Conservation (phyloP, 2,113 vertebrate species). For the Hiodon alosoides region DNA sequence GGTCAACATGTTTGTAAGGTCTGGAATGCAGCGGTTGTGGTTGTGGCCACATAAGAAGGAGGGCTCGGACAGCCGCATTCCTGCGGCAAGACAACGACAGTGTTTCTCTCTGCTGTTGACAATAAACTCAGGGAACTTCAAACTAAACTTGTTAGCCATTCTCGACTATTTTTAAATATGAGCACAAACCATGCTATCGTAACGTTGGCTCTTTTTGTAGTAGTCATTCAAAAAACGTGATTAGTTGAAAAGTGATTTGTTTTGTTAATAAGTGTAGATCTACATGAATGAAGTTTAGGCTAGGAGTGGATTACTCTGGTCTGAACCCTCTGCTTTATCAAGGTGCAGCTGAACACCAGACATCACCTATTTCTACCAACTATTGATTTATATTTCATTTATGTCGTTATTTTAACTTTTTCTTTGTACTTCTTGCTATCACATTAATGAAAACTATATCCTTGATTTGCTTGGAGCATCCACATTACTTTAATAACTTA, state of each 20-base stretch:
- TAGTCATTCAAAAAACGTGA: conserved; percentile 26
- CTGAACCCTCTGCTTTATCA: no score
- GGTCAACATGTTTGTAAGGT: conserved; percentile 69
- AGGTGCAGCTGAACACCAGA: no score
- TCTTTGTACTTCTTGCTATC: no score
- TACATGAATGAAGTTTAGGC: background rate
- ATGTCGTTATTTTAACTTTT: no score
- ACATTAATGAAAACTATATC: no score
- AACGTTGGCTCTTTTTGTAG: conserved; percentile 27
- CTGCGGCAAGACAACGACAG: conserved; percentile 61
- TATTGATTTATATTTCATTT: no score
- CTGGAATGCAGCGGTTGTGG: conserved; percentile 64
- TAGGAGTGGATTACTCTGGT: no score
- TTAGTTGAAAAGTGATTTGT: conserved; percentile 24
- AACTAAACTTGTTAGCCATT: conserved; percentile 31
- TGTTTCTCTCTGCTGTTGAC: conserved; percentile 48
- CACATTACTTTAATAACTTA: no score
- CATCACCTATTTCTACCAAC: no score
- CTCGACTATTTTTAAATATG: conserved; percentile 32
- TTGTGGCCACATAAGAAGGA: conserved; percentile 59
- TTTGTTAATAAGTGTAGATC: no score
- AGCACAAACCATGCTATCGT: conserved; percentile 23
- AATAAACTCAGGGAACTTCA: conserved; percentile 46
- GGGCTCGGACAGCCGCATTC: conserved; percentile 54
- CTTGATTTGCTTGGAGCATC: no score